A percentile compares a stretch with the other conserved stretches of the same genome.
Conservation (phyloP, 2,797 vertebrate genomes). For the Discoglossus pictus region DNA sequence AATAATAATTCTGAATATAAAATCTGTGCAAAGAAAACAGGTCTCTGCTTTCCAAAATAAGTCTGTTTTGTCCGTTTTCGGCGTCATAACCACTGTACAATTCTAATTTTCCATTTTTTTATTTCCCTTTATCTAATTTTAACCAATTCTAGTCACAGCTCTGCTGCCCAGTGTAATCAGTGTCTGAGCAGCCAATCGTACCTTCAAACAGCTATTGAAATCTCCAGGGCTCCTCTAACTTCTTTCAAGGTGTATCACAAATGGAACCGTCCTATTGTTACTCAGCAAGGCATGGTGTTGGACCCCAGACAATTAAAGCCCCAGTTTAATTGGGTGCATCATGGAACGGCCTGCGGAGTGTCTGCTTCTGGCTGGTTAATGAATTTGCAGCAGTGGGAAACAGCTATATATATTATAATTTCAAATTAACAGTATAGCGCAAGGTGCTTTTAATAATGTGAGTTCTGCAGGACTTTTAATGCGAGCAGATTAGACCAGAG, state of each 20-base stretch:
- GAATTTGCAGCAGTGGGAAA: constrained; percentile 20
- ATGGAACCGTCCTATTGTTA: constrained; percentile 26
- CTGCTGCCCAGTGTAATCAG: constrained; percentile 6
- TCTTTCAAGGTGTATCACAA: constrained; percentile 17
- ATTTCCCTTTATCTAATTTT: too few relatives aligned
- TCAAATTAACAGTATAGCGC: constrained; percentile 20
- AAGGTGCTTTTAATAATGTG: constrained; percentile 20
- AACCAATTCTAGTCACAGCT: too few relatives aligned
- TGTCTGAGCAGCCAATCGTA: constrained; percentile 19
- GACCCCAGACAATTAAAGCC: constrained; percentile 35
- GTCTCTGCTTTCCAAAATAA: too few relatives aligned
- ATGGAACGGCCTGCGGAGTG: constrained; percentile 10
- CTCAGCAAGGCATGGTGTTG: constrained; percentile 11
- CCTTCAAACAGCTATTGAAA: constrained; percentile 19
- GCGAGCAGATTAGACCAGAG: not conserved
- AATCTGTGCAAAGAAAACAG: too few relatives aligned
- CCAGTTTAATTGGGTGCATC: constrained; percentile 31
- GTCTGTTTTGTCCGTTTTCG: too few relatives aligned
- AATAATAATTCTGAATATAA: too few relatives aligned
- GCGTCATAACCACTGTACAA: too few relatives aligned
- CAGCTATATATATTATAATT: constrained; percentile 17
- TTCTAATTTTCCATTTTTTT: too few relatives aligned
- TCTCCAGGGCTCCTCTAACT: constrained; percentile 21
- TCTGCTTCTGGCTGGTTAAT: constrained; percentile 17
- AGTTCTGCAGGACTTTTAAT: constrained; percentile 1